Conservation (phyloP, 2,113 vertebrate genomes). For the Chauna torquata region DNA sequence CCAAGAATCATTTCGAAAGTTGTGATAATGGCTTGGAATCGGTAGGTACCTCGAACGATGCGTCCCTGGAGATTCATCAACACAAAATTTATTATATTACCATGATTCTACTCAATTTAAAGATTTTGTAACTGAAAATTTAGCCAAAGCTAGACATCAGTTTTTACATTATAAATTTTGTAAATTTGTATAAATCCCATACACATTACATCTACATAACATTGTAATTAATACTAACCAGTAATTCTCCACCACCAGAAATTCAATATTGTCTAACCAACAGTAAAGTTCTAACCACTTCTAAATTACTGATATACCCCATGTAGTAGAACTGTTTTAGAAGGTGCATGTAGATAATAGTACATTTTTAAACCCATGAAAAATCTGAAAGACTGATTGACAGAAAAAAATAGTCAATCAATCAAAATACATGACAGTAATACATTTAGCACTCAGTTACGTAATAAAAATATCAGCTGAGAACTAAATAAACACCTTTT, state of each 20-base stretch:
- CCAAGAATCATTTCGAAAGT: conserved; percentile 99
- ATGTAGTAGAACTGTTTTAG: background rate
- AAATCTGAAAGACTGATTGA: background rate
- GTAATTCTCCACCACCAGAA: background rate
- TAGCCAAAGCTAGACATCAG: background rate
- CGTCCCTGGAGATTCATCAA: conserved; percentile 81
- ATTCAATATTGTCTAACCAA: background rate
- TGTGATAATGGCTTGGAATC: conserved; percentile 95
- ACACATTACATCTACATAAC: background rate
- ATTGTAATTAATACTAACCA: conserved; percentile 1
- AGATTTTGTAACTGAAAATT: background rate
- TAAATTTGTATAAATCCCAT: no score
- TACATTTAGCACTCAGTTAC: background rate
- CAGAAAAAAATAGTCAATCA: background rate
- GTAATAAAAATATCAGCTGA: background rate
- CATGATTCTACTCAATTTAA: background rate
- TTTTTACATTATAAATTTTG: background rate
- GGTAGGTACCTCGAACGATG: conserved; percentile 89
- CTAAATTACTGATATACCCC: background rate
- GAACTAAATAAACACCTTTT: background rate
- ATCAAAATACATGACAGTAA: background rate
- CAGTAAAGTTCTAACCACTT: background rate
- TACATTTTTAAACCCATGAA: background rate
- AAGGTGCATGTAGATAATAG: background rate
- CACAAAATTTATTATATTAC: background rate